Evolutionary conservation across 2,888 invertebrate species (phyloP), one percentile per base, ranked within the genome.

Genomic region (Prosapia bicincta): DNA sequence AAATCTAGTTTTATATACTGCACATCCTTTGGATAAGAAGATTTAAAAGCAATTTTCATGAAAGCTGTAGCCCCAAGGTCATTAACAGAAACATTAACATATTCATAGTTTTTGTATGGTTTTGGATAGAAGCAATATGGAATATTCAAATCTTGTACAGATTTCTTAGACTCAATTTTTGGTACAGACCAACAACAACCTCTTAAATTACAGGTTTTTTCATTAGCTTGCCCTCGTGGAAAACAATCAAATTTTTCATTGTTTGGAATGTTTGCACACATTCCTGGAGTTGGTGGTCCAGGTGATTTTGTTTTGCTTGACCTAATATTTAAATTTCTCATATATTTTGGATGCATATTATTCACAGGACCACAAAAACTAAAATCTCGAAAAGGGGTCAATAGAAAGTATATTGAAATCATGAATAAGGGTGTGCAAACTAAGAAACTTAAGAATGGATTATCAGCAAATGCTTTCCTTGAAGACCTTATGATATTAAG

Each of bases 61-160:
- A 87, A 89, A 0, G 88, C 90, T 1, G 85, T 85, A 78, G 90
- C 85, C 0, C 90, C 90, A 81, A 88, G 89, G n/a, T 86, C 87
- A 30, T 88, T 88, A 79, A 89, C 86, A 0, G 89, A 90, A 79
- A 89, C 86, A 82, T 92, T 92, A 1, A 88, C 80, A 80, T 89
- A 90, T 71, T 86, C 85, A 82, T 92, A 94, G n/a, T 89, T 87
- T 70, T 86, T 86, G 85, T 90, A 93, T 78, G 89, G 87, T 0
- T 87, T 85, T 0, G 93, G 92, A 83, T 91, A 94, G 84, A 88
- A 94, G 83, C 94, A 94, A 84, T 88, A 92, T 0, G 94, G 94
- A 0, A 88, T 86, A 80, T 89, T 67, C 54, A 38, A 20, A 20
- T 54, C 54, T 6, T 24, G 1, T 9, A 5, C 38, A 5, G 54